Percentiles rank a stretch among this genome's conserved stretches.
phyloP scores from a whole-genome alignment of 2,797 vertebrate species.

The Sebastes matsubarae region DNA sequence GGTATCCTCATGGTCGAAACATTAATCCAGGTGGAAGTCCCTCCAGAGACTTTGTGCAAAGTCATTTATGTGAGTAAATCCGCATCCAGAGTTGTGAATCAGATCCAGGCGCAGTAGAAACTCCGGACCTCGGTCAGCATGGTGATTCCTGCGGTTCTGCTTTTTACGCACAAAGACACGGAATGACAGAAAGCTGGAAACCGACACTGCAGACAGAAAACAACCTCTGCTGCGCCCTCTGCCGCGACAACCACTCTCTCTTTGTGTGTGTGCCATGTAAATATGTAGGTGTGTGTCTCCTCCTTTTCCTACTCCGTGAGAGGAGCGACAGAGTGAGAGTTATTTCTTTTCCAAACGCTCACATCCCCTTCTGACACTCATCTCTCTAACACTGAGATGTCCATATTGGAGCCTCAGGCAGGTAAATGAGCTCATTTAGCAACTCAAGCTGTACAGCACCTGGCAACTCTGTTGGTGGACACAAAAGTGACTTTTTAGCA shows the following conservation, averaged over 20 bases:
- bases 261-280: constrained; percentile 10
- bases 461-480: not conserved
- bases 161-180: constrained; percentile 51
- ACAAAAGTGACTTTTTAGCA: not conserved
- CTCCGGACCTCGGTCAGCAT: constrained; percentile 16
- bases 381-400: not conserved
- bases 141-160: constrained; percentile 17
- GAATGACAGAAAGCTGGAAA: constrained; percentile 38
- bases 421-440: constrained; percentile 7
- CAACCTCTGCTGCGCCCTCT: constrained; percentile 67
- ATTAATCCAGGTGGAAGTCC: constrained; percentile 45
- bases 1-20: constrained; percentile 37
- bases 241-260: not conserved
- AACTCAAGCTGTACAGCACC: not conserved
- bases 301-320: not conserved
- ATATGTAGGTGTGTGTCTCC: constrained; percentile 31
- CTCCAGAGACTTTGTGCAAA: constrained; percentile 1
- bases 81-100: not conserved
- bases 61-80: constrained; percentile 17
- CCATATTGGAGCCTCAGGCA: constrained; percentile 3
- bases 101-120: constrained; percentile 1
- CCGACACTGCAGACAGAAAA: constrained; percentile 2
- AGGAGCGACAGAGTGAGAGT: not conserved
- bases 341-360: not conserved
- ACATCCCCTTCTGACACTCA: not conserved